phyloP scores from a whole-genome alignment of 2,888 invertebrate genomes.

The Rotaria macrura region DNA sequence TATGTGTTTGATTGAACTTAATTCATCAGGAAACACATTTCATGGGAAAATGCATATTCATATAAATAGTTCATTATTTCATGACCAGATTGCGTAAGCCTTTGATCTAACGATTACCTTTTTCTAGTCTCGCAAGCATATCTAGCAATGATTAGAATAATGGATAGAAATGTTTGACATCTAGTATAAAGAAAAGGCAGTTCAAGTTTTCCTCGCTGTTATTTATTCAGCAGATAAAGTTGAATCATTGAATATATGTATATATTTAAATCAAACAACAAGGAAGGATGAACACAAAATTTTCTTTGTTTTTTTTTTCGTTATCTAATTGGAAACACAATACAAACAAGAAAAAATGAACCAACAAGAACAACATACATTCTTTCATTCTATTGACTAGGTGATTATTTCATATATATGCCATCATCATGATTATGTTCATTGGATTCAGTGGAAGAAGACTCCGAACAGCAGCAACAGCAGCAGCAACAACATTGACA shows the following conservation, averaged over 20 bases:
- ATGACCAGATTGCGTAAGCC: neutral
- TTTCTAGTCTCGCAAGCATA: neutral
- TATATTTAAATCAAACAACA: neutral
- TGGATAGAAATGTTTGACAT: neutral
- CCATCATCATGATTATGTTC: neutral
- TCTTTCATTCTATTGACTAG: neutral
- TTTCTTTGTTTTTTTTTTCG: neutral
- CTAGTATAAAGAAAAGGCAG: neutral
- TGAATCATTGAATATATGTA: neutral
- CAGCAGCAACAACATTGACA: conserved; percentile 1
- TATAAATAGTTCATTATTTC: neutral
- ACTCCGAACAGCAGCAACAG: neutral
- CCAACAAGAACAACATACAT: neutral
- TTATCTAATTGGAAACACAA: neutral
- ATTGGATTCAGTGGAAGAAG: neutral
- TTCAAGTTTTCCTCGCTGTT: neutral
- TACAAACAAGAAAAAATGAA: neutral
- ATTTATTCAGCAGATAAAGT: neutral
- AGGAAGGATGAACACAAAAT: neutral
- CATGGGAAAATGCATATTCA: neutral
- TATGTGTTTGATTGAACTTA: too few relatives aligned
- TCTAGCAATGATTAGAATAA: neutral
- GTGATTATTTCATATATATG: neutral
- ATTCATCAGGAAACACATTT: too few relatives aligned
- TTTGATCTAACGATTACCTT: neutral